phyloP scores from a whole-genome alignment of 2,888 invertebrate species.

The Drosophila lacicola region DNA sequence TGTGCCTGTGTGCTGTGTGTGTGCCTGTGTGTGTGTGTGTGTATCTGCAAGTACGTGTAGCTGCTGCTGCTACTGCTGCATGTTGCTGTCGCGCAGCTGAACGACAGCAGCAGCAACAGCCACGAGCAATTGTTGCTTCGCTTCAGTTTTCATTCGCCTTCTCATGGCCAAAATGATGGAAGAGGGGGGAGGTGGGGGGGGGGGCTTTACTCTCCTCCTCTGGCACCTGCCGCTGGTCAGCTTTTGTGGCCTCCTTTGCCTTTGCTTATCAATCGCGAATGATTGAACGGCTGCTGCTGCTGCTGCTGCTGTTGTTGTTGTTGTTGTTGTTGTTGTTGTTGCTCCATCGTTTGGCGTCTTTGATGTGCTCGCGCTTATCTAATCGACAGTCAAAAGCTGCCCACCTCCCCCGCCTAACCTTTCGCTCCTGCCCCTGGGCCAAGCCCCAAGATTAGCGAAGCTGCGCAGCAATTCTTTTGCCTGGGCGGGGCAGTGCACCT shows the following conservation, averaged over 20 bases:
- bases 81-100: constrained; percentile 1
- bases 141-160: constrained; percentile 4
- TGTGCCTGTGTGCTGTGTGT: constrained; percentile 5
- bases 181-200: background rate
- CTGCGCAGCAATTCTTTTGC: constrained; percentile 47
- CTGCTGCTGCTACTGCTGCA: constrained; percentile 12
- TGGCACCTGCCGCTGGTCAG: constrained; percentile 32
- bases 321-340: constrained; percentile 21
- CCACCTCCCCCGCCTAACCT: background rate
- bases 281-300: constrained; percentile 56
- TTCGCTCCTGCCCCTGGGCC: background rate
- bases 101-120: constrained; percentile 4
- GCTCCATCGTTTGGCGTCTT: constrained; percentile 46
- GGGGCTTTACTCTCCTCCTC: background rate
- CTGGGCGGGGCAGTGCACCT: constrained; percentile 10
- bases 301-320: constrained; percentile 11
- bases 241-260: constrained; percentile 34
- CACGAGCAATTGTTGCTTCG: constrained; percentile 10
- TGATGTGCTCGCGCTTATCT: constrained; percentile 64
- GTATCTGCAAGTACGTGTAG: constrained; percentile 28
- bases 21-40: constrained; percentile 6
- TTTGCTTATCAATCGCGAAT: constrained; percentile 45
- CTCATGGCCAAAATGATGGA: constrained; percentile 18
- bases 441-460: constrained; percentile 62
- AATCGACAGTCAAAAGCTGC: constrained; percentile 46